A percentile compares a stretch with the other conserved stretches of the same genome.
Conservation (phyloP, 1,140 invertebrate genomes). For the Notospermus geniculatus region DNA sequence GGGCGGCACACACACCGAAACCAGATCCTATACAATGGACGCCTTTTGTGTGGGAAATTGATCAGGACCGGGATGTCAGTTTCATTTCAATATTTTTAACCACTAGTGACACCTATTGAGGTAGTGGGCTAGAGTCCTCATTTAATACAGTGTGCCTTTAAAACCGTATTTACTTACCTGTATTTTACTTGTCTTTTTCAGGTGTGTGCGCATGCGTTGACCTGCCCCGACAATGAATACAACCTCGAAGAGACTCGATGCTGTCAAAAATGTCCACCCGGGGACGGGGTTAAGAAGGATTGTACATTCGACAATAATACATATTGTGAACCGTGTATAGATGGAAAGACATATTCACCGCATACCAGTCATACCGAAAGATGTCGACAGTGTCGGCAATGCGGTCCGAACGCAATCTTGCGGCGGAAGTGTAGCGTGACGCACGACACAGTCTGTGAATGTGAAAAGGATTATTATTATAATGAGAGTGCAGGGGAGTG, state of each 20-base stretch:
- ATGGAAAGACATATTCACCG: background rate
- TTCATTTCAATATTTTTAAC: no score
- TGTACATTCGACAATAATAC: background rate
- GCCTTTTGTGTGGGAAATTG: no score
- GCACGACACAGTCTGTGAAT: constrained; percentile 35
- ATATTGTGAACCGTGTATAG: background rate
- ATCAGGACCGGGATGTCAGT: no score
- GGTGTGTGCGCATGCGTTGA: no score
- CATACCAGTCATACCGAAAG: constrained; percentile 10
- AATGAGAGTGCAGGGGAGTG: constrained; percentile 17
- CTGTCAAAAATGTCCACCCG: background rate
- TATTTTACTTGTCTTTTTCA: no score
- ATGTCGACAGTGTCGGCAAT: constrained; percentile 27
- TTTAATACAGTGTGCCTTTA: no score
- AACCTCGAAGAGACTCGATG: background rate
- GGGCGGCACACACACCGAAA: no score
- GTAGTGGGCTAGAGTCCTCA: no score
- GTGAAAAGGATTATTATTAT: constrained; percentile 22
- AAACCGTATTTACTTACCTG: no score
- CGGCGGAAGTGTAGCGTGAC: constrained; percentile 29
- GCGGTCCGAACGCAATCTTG: constrained; percentile 22
- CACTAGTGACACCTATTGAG: no score
- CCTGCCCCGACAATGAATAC: no score
- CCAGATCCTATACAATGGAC: no score
- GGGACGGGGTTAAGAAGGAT: background rate